phyloP scores from a whole-genome alignment of 1,140 invertebrate genomes.

The Drosophila navojoa region DNA sequence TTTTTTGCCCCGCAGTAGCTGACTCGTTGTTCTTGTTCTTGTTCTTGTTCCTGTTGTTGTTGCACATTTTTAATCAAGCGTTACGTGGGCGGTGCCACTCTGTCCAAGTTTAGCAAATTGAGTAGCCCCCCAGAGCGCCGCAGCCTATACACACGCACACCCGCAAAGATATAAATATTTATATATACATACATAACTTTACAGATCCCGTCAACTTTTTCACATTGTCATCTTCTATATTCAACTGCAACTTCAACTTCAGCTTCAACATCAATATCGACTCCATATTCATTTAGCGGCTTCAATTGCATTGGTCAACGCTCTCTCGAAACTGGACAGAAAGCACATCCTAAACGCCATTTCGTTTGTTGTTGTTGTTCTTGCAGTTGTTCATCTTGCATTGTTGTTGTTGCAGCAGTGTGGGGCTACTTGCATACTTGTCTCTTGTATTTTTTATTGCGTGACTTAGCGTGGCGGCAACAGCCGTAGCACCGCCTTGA shows the following conservation, averaged over 20 bases:
- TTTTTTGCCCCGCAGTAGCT: constrained; percentile 17
- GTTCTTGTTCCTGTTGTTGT: constrained; percentile 25
- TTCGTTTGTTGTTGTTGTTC: constrained; percentile 24
- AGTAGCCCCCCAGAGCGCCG: constrained; percentile 18
- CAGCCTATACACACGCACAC: constrained; percentile 13
- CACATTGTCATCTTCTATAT: constrained; percentile 42
- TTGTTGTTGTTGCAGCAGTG: constrained; percentile 8
- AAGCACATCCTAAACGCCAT: constrained; percentile 46
- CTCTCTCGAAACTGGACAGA: constrained; percentile 42
- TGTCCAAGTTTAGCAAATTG: constrained; percentile 40
- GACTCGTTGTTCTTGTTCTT: no score
- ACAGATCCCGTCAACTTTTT: constrained; percentile 17
- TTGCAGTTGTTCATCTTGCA: constrained; percentile 25
- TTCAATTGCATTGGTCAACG: constrained; percentile 73
- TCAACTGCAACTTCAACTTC: background rate
- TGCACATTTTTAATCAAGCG: constrained; percentile 64
- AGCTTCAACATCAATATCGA: constrained; percentile 11
- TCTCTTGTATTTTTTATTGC: constrained; percentile 44
- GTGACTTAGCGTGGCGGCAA: constrained; percentile 57
- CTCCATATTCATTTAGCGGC: constrained; percentile 25
- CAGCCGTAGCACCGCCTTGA: constrained; percentile 54
- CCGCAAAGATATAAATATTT: background rate
- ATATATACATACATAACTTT: constrained; percentile 2
- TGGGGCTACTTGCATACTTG: constrained; percentile 49
- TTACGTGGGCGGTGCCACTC: constrained; percentile 45